Evolutionary conservation across 2,113 vertebrate genomes (phyloP).

Genomic region (Aptenodytes patagonicus): DNA sequence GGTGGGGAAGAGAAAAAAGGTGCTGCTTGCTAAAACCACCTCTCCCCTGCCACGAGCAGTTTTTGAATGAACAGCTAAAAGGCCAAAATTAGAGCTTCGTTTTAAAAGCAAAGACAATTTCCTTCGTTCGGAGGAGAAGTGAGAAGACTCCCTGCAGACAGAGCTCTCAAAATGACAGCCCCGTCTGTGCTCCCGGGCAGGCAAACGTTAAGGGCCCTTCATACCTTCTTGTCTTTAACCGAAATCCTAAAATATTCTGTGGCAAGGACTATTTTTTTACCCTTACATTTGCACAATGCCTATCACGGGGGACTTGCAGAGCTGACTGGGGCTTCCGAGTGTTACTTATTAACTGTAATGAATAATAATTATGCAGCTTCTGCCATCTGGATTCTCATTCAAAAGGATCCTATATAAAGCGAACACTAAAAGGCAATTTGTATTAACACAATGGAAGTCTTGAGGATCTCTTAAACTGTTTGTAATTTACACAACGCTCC

Average conservation of each 20-base stretch:
- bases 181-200: neutral
- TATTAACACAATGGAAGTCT: conserved; percentile 41
- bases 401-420: conserved; percentile 32
- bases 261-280: neutral
- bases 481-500: conserved; percentile 46
- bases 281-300: neutral
- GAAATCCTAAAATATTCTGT: neutral
- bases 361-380: conserved; percentile 56
- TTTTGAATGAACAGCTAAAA: neutral
- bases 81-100: neutral
- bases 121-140: neutral
- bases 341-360: conserved; percentile 60
- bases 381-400: conserved; percentile 61
- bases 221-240: neutral
- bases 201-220: neutral
- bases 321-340: conserved; percentile 23
- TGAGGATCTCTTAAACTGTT: conserved; percentile 60
- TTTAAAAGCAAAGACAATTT: neutral
- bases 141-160: neutral
- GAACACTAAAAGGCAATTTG: conserved; percentile 44
- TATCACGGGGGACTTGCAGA: neutral
- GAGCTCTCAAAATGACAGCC: neutral
- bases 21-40: neutral
- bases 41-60: fast-evolving
- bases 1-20: neutral